Evolutionary conservation across 2,888 invertebrate genomes (phyloP).

Genomic region (Chromoteleia sp.): DNA sequence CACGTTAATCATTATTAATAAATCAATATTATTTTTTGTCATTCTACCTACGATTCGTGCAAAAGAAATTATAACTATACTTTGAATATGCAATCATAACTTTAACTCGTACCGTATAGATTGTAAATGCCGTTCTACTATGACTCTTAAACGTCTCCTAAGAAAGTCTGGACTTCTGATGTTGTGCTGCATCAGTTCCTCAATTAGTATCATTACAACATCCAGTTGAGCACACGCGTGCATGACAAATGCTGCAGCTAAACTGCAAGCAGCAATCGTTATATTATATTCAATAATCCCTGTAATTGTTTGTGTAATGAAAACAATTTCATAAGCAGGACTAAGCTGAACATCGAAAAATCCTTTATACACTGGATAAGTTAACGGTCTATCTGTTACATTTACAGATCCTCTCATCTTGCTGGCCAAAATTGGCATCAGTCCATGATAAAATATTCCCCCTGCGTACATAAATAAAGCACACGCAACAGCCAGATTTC

Average conservation of each 20-base stretch:
- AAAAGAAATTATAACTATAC: too few species aligned
- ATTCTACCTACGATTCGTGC: too few species aligned
- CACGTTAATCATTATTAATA: too few species aligned
- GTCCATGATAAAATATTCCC: slow-evolving; percentile 65
- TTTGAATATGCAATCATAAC: too few species aligned
- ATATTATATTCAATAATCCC: slow-evolving; percentile 78
- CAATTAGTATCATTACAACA: slow-evolving; percentile 73
- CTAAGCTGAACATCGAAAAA: slow-evolving; percentile 75
- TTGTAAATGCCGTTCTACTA: slow-evolving; percentile 38
- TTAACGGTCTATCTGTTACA: slow-evolving; percentile 59
- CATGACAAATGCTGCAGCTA: slow-evolving; percentile 78
- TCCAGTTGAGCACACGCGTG: slow-evolving; percentile 80
- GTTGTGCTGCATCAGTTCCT: slow-evolving; percentile 48
- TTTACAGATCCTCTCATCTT: slow-evolving; percentile 25
- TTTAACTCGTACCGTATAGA: slow-evolving; percentile 36
- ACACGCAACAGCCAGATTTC: slow-evolving; percentile 72
- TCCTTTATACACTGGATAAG: slow-evolving; percentile 77
- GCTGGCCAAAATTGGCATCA: slow-evolving; percentile 41
- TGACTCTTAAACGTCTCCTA: slow-evolving; percentile 10
- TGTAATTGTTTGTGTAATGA: slow-evolving; percentile 75
- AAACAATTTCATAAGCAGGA: slow-evolving; percentile 79
- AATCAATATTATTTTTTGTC: too few species aligned
- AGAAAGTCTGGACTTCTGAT: neutral
- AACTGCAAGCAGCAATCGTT: slow-evolving; percentile 77
- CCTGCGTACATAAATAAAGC: slow-evolving; percentile 75